These are phyloP conservation scores for Pituophis catenifer DNA, from an alignment of 2,113 vertebrate genomes.

Conservation along the genomic window DNA sequence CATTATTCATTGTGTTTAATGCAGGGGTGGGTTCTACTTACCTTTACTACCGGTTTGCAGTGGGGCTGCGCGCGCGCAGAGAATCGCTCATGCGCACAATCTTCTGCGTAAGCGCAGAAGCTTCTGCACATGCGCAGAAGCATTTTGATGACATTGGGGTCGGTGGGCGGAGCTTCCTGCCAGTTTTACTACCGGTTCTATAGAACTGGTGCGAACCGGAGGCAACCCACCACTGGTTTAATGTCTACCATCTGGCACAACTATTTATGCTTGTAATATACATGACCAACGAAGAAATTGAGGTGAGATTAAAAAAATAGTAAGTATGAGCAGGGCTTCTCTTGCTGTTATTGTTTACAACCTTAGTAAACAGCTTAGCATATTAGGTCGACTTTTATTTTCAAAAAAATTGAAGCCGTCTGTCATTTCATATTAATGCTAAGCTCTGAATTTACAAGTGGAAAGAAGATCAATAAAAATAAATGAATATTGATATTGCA, in stretches of 20 bases:
- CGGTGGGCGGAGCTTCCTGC: no score
- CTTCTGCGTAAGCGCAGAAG: no score
- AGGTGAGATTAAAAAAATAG: constrained; percentile 13
- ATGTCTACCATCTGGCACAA: constrained; percentile 23
- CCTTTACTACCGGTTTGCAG: no score
- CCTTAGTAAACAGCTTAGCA: constrained; percentile 22
- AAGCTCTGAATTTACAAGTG: constrained; percentile 43
- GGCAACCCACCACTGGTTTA: background rate
- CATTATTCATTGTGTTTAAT: constrained; percentile 12
- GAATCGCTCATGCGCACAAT: no score
- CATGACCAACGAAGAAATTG: constrained; percentile 4
- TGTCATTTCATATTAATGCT: constrained; percentile 51
- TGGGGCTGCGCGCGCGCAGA: no score
- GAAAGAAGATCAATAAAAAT: constrained; percentile 62
- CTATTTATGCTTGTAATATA: constrained; percentile 36
- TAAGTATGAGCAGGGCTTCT: background rate
- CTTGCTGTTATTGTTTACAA: background rate
- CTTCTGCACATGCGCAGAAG: no score
- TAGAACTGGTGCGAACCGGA: no score
- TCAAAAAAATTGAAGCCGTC: constrained; percentile 47
- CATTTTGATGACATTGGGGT: no score
- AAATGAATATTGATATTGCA: constrained; percentile 68
- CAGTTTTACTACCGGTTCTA: no score
- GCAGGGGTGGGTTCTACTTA: no score
- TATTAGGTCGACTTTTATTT: constrained; percentile 43